These are phyloP conservation scores for Meles meles DNA, from an alignment of 2,113 vertebrate genomes.

Conservation along the genomic window DNA sequence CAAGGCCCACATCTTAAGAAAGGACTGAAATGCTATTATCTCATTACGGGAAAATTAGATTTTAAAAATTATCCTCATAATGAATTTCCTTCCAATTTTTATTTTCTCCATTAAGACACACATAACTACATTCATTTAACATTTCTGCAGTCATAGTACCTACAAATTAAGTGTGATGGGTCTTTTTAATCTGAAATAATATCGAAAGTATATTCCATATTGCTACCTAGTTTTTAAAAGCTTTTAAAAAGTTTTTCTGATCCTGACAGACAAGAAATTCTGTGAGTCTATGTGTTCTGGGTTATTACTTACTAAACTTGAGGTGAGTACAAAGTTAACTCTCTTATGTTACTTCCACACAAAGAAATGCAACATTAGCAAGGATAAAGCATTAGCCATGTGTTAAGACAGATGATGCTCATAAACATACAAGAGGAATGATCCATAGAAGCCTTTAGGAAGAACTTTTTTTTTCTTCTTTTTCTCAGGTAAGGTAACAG, in stretches of 20 bases:
- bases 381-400: neutral
- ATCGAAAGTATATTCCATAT: neutral
- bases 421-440: neutral
- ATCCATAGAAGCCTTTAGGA: neutral
- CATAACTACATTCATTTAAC: neutral
- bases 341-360: neutral
- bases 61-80: neutral
- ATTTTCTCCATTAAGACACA: neutral
- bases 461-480: neutral
- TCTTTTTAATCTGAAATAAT: neutral
- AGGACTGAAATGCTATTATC: neutral
- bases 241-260: neutral
- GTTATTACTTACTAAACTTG: neutral
- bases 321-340: neutral
- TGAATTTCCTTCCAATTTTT: neutral
- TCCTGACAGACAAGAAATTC: neutral
- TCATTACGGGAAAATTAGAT: neutral
- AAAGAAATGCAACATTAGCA: neutral
- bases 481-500: neutral
- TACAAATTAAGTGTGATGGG: neutral
- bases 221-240: neutral
- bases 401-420: neutral
- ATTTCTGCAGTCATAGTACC: neutral
- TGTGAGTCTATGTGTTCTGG: neutral
- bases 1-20: neutral